These are phyloP conservation scores for Plotosus lineatus DNA, from an alignment of 2,113 vertebrate species.

Conservation along the genomic window DNA sequence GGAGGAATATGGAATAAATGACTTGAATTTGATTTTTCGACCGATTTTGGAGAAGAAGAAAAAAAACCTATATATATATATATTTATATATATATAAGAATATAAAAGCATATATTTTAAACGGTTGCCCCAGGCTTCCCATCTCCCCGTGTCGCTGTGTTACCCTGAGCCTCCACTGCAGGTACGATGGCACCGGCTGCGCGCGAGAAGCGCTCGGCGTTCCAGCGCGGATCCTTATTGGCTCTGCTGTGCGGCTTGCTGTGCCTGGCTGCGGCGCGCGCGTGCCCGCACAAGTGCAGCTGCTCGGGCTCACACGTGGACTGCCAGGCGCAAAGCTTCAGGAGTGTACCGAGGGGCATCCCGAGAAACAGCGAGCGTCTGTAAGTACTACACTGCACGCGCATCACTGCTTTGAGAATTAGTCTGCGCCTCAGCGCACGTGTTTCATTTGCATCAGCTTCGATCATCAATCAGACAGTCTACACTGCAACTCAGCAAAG, in stretches of 20 bases:
- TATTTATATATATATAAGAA: not conserved
- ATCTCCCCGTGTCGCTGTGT: not conserved
- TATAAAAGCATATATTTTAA: too few species aligned
- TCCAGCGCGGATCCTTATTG: conserved; percentile 65
- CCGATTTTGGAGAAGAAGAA: not conserved
- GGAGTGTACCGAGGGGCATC: conserved; percentile 86
- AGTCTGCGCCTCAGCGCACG: not conserved
- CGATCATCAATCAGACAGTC: not conserved
- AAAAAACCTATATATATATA: conserved; percentile 44
- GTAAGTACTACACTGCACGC: conserved; percentile 76
- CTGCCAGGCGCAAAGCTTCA: conserved; percentile 91
- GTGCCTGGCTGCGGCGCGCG: conserved; percentile 72
- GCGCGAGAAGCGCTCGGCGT: conserved; percentile 66
- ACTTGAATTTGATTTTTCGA: not conserved
- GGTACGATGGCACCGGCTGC: conserved; percentile 73
- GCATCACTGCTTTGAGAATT: not conserved
- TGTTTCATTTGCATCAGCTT: not conserved
- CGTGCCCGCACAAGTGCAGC: conserved; percentile 95
- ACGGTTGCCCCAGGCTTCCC: too few species aligned
- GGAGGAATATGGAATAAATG: conserved; percentile 51
- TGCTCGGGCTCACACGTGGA: conserved; percentile 96
- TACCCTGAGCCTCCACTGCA: conserved; percentile 30
- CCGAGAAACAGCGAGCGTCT: conserved; percentile 92
- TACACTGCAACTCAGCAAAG: not conserved
- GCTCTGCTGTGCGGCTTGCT: conserved; percentile 70